Evolutionary conservation across 2,888 invertebrate genomes (phyloP), one percentile per base, ranked within the genome.

Genomic region (Hypercompe scribonia): DNA sequence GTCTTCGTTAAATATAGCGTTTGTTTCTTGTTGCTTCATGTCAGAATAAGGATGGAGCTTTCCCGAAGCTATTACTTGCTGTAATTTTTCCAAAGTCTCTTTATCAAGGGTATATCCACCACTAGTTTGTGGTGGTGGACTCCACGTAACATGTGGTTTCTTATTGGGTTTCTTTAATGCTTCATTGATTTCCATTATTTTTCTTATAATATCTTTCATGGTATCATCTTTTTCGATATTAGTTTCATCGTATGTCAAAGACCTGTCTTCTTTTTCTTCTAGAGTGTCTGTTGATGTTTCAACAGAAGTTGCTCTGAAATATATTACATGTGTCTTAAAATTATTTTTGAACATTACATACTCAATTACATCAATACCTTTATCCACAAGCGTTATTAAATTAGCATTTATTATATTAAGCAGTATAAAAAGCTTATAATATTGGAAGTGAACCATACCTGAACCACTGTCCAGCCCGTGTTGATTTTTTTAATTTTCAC

Each of bases 101-200:
- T 90, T 89, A 74, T 95, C 92, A 15, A 94, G 85, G 0, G 88
- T 86, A 61, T 92, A 92, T 68, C 84, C 87, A 64, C 87, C 89
- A 4, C 86, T 88, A 15, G 88, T 82, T 66, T 90, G 88, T 66
- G 89, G 87, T 13, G 87, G 89, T 64, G 88, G 86, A 10, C 86
- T 91, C 82, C 88, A 91, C 69, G 89, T 90, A 1, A 88, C 81
- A 74, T 90, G 90, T 72, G 88, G 89, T 76, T 88, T 87, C 77
- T 85, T 89, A 36, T 86, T 83, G 63, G 93, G 89, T 91, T 95
- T 90, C 85, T 93, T 86, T 8, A 95, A 79, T 33, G 93, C 92
- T 66, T 94, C 92, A 82, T 97, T 97, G 8, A 96, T 92, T 74
- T 92, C 90, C 83, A 93, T 94, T 76, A 96, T 96, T 90, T 96